These are phyloP conservation scores for Lasioglossum figueresi DNA, from an alignment of 2,888 invertebrate genomes.

Conservation along the genomic window DNA sequence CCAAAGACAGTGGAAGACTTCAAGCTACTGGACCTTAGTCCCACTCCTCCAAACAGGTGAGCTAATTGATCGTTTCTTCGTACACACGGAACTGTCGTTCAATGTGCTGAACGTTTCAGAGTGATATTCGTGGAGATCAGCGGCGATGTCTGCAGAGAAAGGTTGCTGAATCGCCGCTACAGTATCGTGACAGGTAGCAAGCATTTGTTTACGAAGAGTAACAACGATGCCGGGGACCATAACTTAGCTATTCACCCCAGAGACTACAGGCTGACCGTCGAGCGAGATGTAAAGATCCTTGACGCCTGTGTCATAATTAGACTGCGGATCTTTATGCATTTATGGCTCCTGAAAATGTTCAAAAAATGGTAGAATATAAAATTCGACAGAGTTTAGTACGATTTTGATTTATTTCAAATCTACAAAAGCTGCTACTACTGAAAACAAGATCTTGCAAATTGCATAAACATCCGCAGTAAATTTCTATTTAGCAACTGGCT, in stretches of 20 bases:
- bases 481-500: neutral
- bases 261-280: constrained; percentile 62
- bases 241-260: constrained; percentile 64
- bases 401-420: too few species aligned
- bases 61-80: neutral
- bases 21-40: constrained; percentile 85
- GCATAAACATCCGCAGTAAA: neutral
- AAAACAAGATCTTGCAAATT: too few species aligned
- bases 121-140: constrained; percentile 85
- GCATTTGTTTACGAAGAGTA: constrained; percentile 45
- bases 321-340: neutral
- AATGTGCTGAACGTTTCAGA: constrained; percentile 74
- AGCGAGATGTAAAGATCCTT: constrained; percentile 65
- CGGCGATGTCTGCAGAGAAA: constrained; percentile 82
- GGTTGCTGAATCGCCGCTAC: constrained; percentile 81
- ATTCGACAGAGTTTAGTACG: too few species aligned
- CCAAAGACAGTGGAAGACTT: constrained; percentile 86
- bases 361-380: too few species aligned
- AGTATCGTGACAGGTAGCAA: constrained; percentile 84
- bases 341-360: too few species aligned
- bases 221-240: constrained; percentile 19
- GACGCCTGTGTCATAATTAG: neutral
- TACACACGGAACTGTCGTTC: neutral
- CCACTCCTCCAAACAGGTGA: constrained; percentile 88
- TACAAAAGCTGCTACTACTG: too few species aligned